Evolutionary conservation across 2,888 invertebrate genomes (phyloP), one percentile per base, ranked within the genome.

Genomic region (Morpho helenor): DNA sequence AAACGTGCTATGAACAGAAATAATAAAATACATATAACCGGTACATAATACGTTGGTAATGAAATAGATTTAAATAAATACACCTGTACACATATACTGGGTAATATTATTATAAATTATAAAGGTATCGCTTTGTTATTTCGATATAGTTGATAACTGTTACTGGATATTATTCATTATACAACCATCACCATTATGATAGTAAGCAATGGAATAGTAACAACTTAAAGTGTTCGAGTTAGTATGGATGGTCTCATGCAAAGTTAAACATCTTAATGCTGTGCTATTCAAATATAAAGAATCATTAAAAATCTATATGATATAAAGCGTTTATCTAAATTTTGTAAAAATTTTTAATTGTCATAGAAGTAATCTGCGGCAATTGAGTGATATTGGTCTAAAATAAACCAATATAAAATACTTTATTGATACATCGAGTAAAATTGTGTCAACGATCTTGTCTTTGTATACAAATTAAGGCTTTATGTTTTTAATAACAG

Each of bases 181-280:
- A 88, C 90, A 91, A 91, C 90, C 91, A 90, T 87, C 90, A 90
- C 90, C 91, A 87, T 89, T 72, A 85, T 87, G 76, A 76, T 75
- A 63, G 31, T 55, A 86, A 87, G 85, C 86, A 81, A 89, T 88
- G 85, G 76, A 84, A 82, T 79, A 78, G 70, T 79, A 72, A 75
- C 70, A 73, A 65, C 70, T 75, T 72, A 63, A 69, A 61, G 63
- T 52, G 53, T 54, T 66, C 64, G 63, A 71, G 68, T 72, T 64
- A 71, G 64, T 69, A 78, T 79, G 75, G 75, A 82, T 84, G 85
- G 78, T 71, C 65, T 61, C 89, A 87, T 89, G 88, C 88, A 59
- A 61, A 60, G 47, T 49, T 45, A 54, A 56, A 44, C 54, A 54
- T 54, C 54, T 46, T 43, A 23, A 48, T 53, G 23, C 60, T 61